A percentile compares a stretch with the other conserved stretches of the same genome.
phyloP scores from a whole-genome alignment of 2,113 vertebrate genomes.

The Stigmatopora nigra region DNA sequence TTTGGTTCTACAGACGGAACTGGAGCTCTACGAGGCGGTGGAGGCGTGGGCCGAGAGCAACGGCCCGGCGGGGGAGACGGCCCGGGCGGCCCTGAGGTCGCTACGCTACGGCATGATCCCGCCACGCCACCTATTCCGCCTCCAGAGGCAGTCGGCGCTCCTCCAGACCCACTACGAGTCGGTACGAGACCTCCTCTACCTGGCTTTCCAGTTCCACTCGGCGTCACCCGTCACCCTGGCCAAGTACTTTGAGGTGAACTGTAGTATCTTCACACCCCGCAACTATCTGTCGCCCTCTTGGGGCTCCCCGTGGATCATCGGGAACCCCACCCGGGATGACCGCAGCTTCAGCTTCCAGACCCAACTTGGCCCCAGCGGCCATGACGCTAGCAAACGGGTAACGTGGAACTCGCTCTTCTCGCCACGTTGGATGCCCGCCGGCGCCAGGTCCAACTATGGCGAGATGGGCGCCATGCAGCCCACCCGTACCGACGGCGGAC shows the following conservation, averaged over 20 bases:
- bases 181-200: slow-evolving; percentile 83
- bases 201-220: slow-evolving; percentile 95
- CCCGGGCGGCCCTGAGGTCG: slow-evolving; percentile 74
- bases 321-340: slow-evolving; percentile 89
- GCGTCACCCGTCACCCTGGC: slow-evolving; percentile 87
- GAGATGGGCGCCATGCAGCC: slow-evolving; percentile 77
- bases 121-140: slow-evolving; percentile 84
- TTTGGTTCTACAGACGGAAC: slow-evolving; percentile 86
- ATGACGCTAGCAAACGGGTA: slow-evolving; percentile 79
- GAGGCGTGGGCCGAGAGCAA: slow-evolving; percentile 81
- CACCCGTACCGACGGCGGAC: slow-evolving; percentile 74
- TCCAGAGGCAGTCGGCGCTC: slow-evolving; percentile 82
- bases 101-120: slow-evolving; percentile 93
- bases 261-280: slow-evolving; percentile 89
- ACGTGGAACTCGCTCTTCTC: slow-evolving; percentile 96
- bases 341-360: slow-evolving; percentile 96
- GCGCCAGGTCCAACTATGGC: slow-evolving; percentile 80
- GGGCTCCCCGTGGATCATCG: slow-evolving; percentile 93
- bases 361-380: slow-evolving; percentile 86
- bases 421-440: slow-evolving; percentile 87
- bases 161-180: slow-evolving; percentile 74
- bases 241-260: slow-evolving; percentile 92
- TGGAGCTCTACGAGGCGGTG: slow-evolving; percentile 86
- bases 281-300: slow-evolving; percentile 89
- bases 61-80: slow-evolving; percentile 68